These are phyloP conservation scores for Polyommatus iphigenia DNA, from an alignment of 2,888 invertebrate genomes.

Conservation along the genomic window DNA sequence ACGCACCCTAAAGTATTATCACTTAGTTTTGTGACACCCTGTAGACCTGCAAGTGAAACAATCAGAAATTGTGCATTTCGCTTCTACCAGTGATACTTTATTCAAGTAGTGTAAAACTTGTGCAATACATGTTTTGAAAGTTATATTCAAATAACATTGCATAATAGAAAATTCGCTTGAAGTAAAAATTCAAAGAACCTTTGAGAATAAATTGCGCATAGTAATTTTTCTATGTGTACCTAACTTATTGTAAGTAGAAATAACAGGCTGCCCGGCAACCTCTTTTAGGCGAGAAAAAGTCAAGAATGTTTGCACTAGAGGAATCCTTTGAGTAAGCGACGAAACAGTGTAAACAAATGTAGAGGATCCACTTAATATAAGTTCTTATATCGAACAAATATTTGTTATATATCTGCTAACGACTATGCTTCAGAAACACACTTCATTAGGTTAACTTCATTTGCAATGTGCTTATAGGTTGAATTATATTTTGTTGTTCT, in stretches of 20 bases:
- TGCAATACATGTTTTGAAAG: not conserved
- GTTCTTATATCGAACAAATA: not conserved
- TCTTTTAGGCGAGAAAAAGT: constrained; percentile 12
- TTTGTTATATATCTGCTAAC: not conserved
- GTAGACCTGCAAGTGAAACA: not conserved
- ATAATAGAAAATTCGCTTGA: not conserved
- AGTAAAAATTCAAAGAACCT: not conserved
- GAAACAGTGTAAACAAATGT: constrained; percentile 1
- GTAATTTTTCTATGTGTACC: not conserved
- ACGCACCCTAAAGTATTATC: too few relatives aligned
- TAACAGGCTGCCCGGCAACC: not conserved
- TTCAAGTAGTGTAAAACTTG: not conserved
- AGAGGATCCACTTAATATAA: constrained; percentile 1
- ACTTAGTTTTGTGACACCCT: too few relatives aligned
- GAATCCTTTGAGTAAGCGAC: not conserved
- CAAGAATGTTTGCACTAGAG: not conserved
- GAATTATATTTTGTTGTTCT: not conserved
- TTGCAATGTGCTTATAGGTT: not conserved
- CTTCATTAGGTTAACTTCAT: not conserved
- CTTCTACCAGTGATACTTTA: not conserved
- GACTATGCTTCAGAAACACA: not conserved
- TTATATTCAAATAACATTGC: not conserved
- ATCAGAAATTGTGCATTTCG: too few relatives aligned
- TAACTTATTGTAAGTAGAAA: not conserved
- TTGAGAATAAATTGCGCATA: not conserved